Evolutionary conservation across 2,888 invertebrate genomes (phyloP).

Genomic region (Rhagium mordax): DNA sequence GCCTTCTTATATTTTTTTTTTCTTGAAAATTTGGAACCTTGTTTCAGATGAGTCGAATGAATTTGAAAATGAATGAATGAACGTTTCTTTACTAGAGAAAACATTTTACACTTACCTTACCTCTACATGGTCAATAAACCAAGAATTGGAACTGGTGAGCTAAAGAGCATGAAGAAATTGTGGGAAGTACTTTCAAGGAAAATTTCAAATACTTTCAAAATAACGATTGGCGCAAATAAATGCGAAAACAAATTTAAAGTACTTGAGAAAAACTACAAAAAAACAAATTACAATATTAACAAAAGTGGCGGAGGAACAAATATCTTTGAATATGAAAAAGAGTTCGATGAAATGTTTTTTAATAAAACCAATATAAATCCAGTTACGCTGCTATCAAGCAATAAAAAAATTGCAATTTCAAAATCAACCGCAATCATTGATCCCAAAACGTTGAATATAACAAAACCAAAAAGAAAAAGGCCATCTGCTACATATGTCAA

Average conservation of each 20-base stretch:
- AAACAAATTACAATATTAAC: neutral
- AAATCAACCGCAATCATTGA: neutral
- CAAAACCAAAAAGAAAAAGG: neutral
- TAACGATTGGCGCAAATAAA: neutral
- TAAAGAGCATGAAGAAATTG: too few relatives aligned
- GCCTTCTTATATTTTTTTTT: too few relatives aligned
- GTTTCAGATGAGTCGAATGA: too few relatives aligned
- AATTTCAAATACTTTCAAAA: neutral
- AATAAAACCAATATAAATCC: neutral
- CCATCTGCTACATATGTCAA: neutral
- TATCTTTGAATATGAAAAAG: neutral
- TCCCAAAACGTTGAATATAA: neutral
- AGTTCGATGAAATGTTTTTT: neutral
- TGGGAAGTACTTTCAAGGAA: too few relatives aligned
- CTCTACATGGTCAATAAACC: too few relatives aligned
- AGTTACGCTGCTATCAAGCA: neutral
- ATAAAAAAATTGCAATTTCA: neutral
- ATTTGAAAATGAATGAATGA: too few relatives aligned
- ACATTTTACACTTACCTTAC: too few relatives aligned
- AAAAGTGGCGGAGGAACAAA: neutral
- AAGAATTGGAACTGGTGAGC: too few relatives aligned
- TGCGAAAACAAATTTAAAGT: neutral
- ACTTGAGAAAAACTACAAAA: slow-evolving; percentile 4
- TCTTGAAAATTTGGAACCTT: too few relatives aligned
- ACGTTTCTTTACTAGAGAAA: too few relatives aligned